A percentile compares a stretch with the other conserved stretches of the same genome.
phyloP scores from a whole-genome alignment of 2,888 invertebrate species.

The Ochlodes sylvanus region DNA sequence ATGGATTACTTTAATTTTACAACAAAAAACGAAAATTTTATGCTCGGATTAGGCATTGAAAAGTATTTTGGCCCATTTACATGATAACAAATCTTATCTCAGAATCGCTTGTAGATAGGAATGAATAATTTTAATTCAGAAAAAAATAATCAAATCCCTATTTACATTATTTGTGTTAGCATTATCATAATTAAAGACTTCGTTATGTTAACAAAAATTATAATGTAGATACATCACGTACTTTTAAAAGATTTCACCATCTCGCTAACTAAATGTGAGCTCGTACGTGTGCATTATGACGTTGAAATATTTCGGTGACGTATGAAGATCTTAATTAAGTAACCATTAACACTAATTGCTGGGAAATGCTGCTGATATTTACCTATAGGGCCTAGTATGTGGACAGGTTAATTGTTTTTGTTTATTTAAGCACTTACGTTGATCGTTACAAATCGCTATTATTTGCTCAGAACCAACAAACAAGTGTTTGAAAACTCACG shows the following conservation, averaged over 20 bases:
- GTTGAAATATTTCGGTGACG: neutral
- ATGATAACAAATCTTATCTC: too few relatives aligned
- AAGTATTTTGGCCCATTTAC: too few relatives aligned
- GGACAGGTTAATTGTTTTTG: neutral
- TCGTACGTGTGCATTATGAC: neutral
- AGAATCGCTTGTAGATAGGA: too few relatives aligned
- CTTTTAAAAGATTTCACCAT: neutral
- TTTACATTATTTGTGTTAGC: too few relatives aligned
- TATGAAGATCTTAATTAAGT: conserved; percentile 7
- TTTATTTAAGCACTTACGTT: neutral
- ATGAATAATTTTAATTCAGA: too few relatives aligned
- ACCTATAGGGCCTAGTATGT: conserved; percentile 40
- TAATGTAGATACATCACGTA: too few relatives aligned
- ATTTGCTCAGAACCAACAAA: conserved; percentile 9
- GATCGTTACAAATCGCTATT: conserved; percentile 6
- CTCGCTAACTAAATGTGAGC: neutral
- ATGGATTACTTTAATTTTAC: too few relatives aligned
- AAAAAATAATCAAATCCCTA: too few relatives aligned
- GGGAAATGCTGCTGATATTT: conserved; percentile 28
- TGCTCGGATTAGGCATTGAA: too few relatives aligned
- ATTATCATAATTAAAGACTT: too few relatives aligned
- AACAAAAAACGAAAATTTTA: too few relatives aligned
- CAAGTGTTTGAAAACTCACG: conserved; percentile 4
- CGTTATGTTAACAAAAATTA: too few relatives aligned
- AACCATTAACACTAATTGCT: conserved; percentile 16